Percentiles rank a stretch among this genome's conserved stretches.
These are phyloP conservation scores for Centropus unirufus DNA, from an alignment of 2,113 vertebrate genomes.

Conservation along the genomic window DNA sequence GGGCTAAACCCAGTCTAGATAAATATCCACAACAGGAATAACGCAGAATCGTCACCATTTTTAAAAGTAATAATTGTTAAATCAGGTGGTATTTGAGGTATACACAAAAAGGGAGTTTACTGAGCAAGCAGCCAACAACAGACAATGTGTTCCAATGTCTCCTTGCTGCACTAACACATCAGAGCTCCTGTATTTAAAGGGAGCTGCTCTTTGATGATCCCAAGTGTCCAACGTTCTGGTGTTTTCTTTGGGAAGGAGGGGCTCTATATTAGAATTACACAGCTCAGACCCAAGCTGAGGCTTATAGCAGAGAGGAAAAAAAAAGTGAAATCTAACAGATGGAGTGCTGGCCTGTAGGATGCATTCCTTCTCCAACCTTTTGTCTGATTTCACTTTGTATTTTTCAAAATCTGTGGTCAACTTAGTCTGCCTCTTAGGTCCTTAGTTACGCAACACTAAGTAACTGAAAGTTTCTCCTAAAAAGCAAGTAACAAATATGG, in stretches of 20 bases:
- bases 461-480: not conserved
- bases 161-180: not conserved
- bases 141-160: not conserved
- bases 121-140: not conserved
- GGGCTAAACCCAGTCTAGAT: not conserved
- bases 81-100: not conserved
- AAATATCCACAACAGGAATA: not conserved
- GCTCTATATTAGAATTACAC: not conserved
- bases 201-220: not conserved
- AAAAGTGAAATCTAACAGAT: not conserved
- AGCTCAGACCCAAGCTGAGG: not conserved
- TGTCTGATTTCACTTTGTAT: not conserved
- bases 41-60: not conserved
- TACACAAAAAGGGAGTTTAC: not conserved
- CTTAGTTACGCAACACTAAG: not conserved
- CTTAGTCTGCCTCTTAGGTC: not conserved
- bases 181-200: not conserved
- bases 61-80: not conserved
- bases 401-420: not conserved
- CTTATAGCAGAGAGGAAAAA: not conserved
- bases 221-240: not conserved
- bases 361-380: not conserved
- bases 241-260: not conserved
- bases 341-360: not conserved
- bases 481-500: not conserved